Base-by-base conservation (phyloP, 2,888 invertebrate genomes). In the Bellardia pandia region DNA sequence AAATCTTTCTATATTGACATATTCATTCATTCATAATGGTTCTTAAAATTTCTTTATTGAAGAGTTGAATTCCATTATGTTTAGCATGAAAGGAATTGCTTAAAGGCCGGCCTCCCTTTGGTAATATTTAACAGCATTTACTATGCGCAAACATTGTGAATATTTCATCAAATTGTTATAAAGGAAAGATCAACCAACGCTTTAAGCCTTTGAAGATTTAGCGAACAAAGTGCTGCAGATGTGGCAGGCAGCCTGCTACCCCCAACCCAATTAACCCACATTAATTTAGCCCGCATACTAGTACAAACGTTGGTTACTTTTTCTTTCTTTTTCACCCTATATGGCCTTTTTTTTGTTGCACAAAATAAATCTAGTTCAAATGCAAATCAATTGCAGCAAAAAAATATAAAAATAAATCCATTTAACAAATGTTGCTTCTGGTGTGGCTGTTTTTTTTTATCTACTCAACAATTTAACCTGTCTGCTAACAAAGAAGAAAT, bases 331-430 rank as follows among this genome's bases (percentile, higher is more conserved):
- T 37, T 37, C 6, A 62, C 62, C 62, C 62, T 62, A 14, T 37
- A n/a, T 62, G 62, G 79, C 11, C 13, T 60, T 60, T 78, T 60
- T 16, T 37, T 5, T 30, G 6, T 79, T 62, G 9, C 45, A 51
- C n/a, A 30, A 16, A 53, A 69, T 53, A 16, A 56, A 80, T 74
- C 64, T 80, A 74, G 80, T 80, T 72, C 66, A 71, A 79, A 71
- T 62, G 48, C 9, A 62, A 79, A 51, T 62, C 51, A 56, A 56
- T 74, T 64, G 23, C 16, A 13, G 3, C 33, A 51, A 64, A 58
- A 81, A 81, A 66, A 23, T 58, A 23, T 66, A 66, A 68, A 75
- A 45, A 81, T 30, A 74, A 74, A 56, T 11, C 40, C 8, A 51
- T 11, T 48, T 48, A 30, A 9, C n/a, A 58, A 33, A 14, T 53